Percentiles rank a stretch among this genome's conserved stretches.
Evolutionary conservation across 53 echinoderm and acorn worm species (phyloP).

Genomic region (Crossaster papposus): DNA sequence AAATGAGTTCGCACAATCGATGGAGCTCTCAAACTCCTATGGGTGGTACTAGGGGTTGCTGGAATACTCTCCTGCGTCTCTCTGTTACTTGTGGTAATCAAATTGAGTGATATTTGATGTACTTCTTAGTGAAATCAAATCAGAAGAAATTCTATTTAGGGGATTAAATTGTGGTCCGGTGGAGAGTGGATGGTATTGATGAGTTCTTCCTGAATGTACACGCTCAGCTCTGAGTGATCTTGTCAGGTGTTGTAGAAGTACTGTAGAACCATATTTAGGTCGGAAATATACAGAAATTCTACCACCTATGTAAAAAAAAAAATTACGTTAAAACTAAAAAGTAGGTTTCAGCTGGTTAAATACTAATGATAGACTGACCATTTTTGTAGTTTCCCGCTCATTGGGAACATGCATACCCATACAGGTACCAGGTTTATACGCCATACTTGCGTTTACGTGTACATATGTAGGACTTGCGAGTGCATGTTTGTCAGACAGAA

Average conservation of each 20-base stretch:
- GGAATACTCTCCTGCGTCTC: neutral
- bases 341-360: too few species aligned
- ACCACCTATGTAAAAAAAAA: too few species aligned
- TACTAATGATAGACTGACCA: too few species aligned
- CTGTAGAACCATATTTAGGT: neutral
- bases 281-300: too few species aligned
- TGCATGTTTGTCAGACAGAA: too few species aligned
- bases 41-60: neutral
- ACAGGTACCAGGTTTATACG: too few species aligned
- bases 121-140: slow-evolving; percentile 32
- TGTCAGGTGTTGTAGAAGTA: neutral
- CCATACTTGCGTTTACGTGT: too few species aligned
- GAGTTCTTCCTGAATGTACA: slow-evolving; percentile 12
- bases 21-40: slow-evolving; percentile 20
- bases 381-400: too few species aligned
- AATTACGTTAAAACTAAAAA: too few species aligned
- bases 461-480: too few species aligned
- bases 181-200: neutral
- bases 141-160: slow-evolving; percentile 46
- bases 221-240: slow-evolving; percentile 32
- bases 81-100: slow-evolving; percentile 31
- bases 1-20: slow-evolving; percentile 44
- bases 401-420: too few species aligned
- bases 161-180: slow-evolving; percentile 26
- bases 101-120: slow-evolving; percentile 53